Evolutionary conservation across 2,797 vertebrate genomes (phyloP), one percentile per base, ranked within the genome.

Genomic region (Orientallactaga sibirica): DNA sequence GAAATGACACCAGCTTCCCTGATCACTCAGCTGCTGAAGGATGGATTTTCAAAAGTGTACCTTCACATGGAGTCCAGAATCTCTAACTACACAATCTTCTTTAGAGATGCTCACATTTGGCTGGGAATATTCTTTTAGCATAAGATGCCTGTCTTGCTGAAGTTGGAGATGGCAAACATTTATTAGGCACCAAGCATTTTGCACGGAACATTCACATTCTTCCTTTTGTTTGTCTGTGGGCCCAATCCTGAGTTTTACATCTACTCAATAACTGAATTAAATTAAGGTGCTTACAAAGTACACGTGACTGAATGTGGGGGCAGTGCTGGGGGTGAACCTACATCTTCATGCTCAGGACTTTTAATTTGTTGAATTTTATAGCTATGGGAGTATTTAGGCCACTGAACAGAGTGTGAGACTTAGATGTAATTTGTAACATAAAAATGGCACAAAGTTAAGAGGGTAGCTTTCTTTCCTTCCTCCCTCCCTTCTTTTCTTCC

Each of bases 1-100:
- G 95, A 97, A 98, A 96, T 2, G 81, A 98, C 95, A 98, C 83
- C 66, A 91, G 95, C 92, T 93, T 85, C 82, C 86, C 43, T 67
- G 93, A 97, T 96, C 95, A 77, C 91, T 97, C 96, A 97, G 95
- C 93, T 81, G 90, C 82, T 80, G 91, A 93, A 96, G 94, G 95
- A 67, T 52, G 75, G 10, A 62, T 89, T 95, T 93, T 27, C 5
- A 48, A 29, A 74, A 94, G 88, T 93, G 81, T 61, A 48, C 78
- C 89, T 97, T 91, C 87, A 37, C 58, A 67, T 5, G 66, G 67
- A n/a, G 68, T 93, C 76, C 85, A 61, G n/a, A 61, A 85, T 24
- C 74, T 66, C 68, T 68, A 67, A 48, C 85, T 91, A 25, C 29
- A 52, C 76, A 90, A 68, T 61, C 41, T 77, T 16, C 16, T 71